Base-by-base conservation (phyloP, 2,113 vertebrate species). In the Heterocephalus glaber region DNA sequence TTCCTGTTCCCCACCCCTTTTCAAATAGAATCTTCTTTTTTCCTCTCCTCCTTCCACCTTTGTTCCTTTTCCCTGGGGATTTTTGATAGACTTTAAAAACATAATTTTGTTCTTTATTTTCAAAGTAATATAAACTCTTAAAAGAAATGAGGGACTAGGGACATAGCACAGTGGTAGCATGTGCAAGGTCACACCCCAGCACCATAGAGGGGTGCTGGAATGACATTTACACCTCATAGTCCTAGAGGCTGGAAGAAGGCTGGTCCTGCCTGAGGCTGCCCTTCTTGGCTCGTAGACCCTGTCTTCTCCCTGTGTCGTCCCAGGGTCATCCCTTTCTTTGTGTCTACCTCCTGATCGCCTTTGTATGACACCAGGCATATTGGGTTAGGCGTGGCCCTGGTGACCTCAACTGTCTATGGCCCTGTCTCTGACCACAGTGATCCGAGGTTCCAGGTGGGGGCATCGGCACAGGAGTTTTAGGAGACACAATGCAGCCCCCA, bases 121-220 rank as follows among this genome's bases (percentile, higher is more conserved):
- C 60, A 89, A 80, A 63, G n/a, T 63, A 54, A 44, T 3, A 5
- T 0, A 12, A 56, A 65, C 19, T 28, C 28, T 66, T 85, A 7
- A 44, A 79, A 86, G 38, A 68, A 6, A 28, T 24, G 60, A 12
- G n/a, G 58, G 12, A n/a, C 76, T 60, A 17, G 56, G n/a, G 30
- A 44, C n/a, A 41, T 41, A 41, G 68, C 66, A 26, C n/a, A 82
- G 80, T 60, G 20, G 80, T 24, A 28, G 20, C 70, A 74, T 44
- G 72, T 74, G 22, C 41, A 44, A 26, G 38, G 72, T 41, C 24
- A 12, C 24, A 44, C 72, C 72, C 72, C 72, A 35, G 49, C 0
- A 2, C n/a, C 60, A 3, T 5, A n/a, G 1, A 24, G 0, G 4
- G 19, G 52, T 0, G 9, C 17, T 28, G 1, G 3, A 13, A 1